These are phyloP conservation scores for Ramazzottius varieornatus DNA, from an alignment of 2,888 invertebrate species.

Conservation along the genomic window DNA sequence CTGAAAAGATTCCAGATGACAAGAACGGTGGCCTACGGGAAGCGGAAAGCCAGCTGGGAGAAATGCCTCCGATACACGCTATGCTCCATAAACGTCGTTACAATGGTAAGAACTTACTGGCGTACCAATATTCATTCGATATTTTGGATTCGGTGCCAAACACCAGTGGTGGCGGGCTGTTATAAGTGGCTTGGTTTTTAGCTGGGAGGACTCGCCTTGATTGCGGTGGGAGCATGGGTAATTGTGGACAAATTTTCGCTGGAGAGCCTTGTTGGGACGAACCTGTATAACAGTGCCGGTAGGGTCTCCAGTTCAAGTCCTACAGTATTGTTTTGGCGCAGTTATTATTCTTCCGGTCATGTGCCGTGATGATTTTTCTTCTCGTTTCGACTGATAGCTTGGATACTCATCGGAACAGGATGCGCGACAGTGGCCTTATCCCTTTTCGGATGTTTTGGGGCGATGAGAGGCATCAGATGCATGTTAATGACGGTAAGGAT, in stretches of 20 bases:
- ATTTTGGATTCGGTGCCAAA: background rate
- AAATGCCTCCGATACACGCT: background rate
- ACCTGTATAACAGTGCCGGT: conserved; percentile 53
- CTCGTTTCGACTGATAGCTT: too few relatives aligned
- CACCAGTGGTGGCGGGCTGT: background rate
- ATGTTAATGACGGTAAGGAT: conserved; percentile 57
- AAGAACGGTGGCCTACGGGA: background rate
- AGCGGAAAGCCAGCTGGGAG: background rate
- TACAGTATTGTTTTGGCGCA: too few relatives aligned
- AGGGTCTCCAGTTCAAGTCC: too few relatives aligned
- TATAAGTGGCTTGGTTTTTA: conserved; percentile 4
- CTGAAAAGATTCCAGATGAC: background rate
- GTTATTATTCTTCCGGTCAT: too few relatives aligned
- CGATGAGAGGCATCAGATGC: conserved; percentile 75
- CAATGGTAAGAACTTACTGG: background rate
- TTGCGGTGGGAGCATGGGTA: conserved; percentile 57
- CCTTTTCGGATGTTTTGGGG: conserved; percentile 69
- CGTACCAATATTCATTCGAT: too few relatives aligned
- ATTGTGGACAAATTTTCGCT: conserved; percentile 55
- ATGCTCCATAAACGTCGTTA: background rate
- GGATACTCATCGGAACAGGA: conserved; percentile 54
- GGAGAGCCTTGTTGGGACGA: conserved; percentile 44
- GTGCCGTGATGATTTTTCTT: too few relatives aligned
- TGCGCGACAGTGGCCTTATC: conserved; percentile 52
- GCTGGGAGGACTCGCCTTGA: conserved; percentile 49